Base-by-base conservation (phyloP, 2,888 invertebrate species). In the Phorcus lineatus region DNA sequence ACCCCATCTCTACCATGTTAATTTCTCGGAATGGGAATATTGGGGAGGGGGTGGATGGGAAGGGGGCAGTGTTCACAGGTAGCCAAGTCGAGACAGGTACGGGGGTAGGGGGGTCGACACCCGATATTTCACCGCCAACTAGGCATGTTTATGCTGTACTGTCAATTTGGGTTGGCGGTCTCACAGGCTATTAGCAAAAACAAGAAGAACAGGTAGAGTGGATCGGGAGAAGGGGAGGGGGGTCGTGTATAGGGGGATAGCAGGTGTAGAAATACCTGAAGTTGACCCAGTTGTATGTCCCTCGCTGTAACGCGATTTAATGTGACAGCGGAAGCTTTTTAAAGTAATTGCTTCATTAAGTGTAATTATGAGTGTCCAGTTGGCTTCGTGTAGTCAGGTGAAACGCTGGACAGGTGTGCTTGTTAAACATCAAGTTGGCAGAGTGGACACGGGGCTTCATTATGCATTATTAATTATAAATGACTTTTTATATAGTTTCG, bases 171-270 rank as follows among this genome's bases (percentile, higher is more conserved):
- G 24, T 19, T 52, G 19, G 22, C 11, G 52, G 47, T 53, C 52
- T 53, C 75, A 52, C 75, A 2, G 22, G 53, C 52, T 75, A 75
- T 53, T 75, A 75, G 53, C 31, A 53, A 75, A 75, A 53, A 75
- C 75, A 53, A 53, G 75, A 40, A 75, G 24, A 52, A 75, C 75
- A n/a, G 52, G 52, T 53, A 53, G 53, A 17, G 47, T 11, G 13
- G 19, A 52, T 11, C 53, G 11, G 28, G 53, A 9, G 52, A 28
- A 53, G 24, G 53, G 1, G 67, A 7, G 24, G 74, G 47, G 52
- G 7, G 36, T 13, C 52, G 40, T 2, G 40, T 7, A 24, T 53
- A 28, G 4, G 75, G 75, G 53, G 75, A 16, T 3, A 52, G 24
- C 52, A 75, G 40, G 70, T 70, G 70, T 31, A 47, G n/a, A 36